Conservation (phyloP, 2,888 invertebrate genomes). For the Unio pictorum region DNA sequence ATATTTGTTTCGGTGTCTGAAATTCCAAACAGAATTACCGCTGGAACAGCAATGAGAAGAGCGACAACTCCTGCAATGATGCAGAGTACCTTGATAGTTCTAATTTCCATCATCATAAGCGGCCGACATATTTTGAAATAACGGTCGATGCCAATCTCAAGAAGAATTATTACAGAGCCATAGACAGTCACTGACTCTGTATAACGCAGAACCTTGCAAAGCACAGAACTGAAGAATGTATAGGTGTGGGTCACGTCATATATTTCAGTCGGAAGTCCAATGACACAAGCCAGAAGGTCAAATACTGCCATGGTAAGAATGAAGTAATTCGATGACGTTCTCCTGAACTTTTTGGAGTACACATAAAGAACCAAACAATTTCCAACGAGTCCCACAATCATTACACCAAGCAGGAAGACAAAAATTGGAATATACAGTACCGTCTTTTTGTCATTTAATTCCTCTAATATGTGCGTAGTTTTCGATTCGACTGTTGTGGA, state of each 20-base stretch:
- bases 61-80: constrained; percentile 44
- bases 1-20: constrained; percentile 37
- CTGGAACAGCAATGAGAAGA: constrained; percentile 44
- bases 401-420: constrained; percentile 46
- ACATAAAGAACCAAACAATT: constrained; percentile 56
- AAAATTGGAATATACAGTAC: constrained; percentile 54
- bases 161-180: constrained; percentile 56
- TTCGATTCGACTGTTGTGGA: neutral
- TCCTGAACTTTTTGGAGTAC: constrained; percentile 51
- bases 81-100: constrained; percentile 52
- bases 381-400: constrained; percentile 53
- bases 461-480: constrained; percentile 11
- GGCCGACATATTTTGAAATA: constrained; percentile 62
- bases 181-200: constrained; percentile 52
- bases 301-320: constrained; percentile 60
- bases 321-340: constrained; percentile 60
- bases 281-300: constrained; percentile 55
- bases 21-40: constrained; percentile 51
- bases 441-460: constrained; percentile 45
- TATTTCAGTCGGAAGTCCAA: constrained; percentile 57
- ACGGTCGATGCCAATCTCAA: constrained; percentile 60
- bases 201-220: constrained; percentile 55
- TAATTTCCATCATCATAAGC: constrained; percentile 46
- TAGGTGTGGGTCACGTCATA: constrained; percentile 55
- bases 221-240: constrained; percentile 51